These are phyloP conservation scores for Bedellia somnulentella DNA, from an alignment of 2,888 invertebrate genomes.

Conservation along the genomic window DNA sequence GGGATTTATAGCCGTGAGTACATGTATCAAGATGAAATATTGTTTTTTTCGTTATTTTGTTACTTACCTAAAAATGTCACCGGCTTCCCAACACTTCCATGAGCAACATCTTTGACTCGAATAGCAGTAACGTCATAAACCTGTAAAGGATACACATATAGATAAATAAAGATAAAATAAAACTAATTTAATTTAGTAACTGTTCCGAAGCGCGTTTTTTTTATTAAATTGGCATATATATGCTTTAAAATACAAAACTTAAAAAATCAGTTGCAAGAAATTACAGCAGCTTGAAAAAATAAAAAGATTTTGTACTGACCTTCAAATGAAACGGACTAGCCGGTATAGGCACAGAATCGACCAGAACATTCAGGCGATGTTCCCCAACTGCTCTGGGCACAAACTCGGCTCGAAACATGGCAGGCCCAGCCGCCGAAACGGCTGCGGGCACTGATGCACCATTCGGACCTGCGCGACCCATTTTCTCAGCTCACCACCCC, in stretches of 20 bases:
- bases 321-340: slow-evolving; percentile 95
- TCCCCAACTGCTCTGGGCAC: slow-evolving; percentile 89
- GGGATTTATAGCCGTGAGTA: no score
- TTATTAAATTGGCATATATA: no score
- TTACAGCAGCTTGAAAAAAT: no score
- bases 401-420: slow-evolving; percentile 87
- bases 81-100: slow-evolving; percentile 85
- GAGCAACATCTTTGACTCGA: slow-evolving; percentile 88
- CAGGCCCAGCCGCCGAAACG: slow-evolving; percentile 80
- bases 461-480: slow-evolving; percentile 73
- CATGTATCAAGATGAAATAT: no score
- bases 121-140: slow-evolving; percentile 94
- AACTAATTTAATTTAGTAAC: no score
- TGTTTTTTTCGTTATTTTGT: no score
- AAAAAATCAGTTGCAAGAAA: no score
- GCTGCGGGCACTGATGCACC: slow-evolving; percentile 89
- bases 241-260: no score
- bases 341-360: slow-evolving; percentile 78
- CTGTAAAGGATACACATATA: slow-evolving; percentile 20
- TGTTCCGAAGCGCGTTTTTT: no score
- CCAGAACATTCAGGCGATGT: slow-evolving; percentile 85
- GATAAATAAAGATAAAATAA: no score
- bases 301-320: slow-evolving; percentile 29
- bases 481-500: slow-evolving; percentile 43
- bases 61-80: slow-evolving; percentile 83